Evolutionary conservation across 2,888 invertebrate genomes (phyloP).

Genomic region (Microplitis manilae): DNA sequence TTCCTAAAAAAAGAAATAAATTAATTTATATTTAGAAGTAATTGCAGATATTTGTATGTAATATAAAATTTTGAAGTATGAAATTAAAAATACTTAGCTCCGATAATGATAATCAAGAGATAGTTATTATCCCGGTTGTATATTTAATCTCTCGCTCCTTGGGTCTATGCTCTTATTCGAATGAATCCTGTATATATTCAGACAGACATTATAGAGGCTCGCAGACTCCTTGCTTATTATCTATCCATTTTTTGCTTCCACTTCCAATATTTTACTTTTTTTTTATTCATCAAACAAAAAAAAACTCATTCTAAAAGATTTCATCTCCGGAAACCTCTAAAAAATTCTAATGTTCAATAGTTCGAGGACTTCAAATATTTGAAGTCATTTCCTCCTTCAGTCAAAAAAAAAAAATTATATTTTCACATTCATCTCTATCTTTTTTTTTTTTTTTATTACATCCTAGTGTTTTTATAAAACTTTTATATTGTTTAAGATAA

Average conservation of each 20-base stretch:
- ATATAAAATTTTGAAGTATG: too few species aligned
- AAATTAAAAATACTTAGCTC: neutral
- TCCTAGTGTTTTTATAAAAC: neutral
- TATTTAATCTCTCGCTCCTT: constrained; percentile 20
- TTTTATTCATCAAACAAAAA: constrained; percentile 2
- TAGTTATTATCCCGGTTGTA: too few species aligned
- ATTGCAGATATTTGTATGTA: too few species aligned
- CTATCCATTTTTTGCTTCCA: constrained; percentile 47
- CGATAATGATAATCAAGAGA: neutral
- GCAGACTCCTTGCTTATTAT: constrained; percentile 60
- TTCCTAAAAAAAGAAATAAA: too few species aligned
- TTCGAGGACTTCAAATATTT: constrained; percentile 59
- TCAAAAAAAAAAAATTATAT: too few species aligned
- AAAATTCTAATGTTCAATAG: constrained; percentile 6
- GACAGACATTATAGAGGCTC: constrained; percentile 59
- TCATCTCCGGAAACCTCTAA: too few species aligned
- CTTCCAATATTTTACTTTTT: constrained; percentile 6
- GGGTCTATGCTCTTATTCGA: constrained; percentile 25
- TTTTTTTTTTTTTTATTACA: constrained; percentile 18
- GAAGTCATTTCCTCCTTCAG: constrained; percentile 58
- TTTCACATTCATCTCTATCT: too few species aligned
- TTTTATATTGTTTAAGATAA: too few species aligned
- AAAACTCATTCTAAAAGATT: too few species aligned
- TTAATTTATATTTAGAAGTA: too few species aligned
- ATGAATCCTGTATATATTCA: constrained; percentile 60